A percentile compares a stretch with the other conserved stretches of the same genome.
phyloP scores from a whole-genome alignment of 2,888 invertebrate species.

The Anaspis maculata region DNA sequence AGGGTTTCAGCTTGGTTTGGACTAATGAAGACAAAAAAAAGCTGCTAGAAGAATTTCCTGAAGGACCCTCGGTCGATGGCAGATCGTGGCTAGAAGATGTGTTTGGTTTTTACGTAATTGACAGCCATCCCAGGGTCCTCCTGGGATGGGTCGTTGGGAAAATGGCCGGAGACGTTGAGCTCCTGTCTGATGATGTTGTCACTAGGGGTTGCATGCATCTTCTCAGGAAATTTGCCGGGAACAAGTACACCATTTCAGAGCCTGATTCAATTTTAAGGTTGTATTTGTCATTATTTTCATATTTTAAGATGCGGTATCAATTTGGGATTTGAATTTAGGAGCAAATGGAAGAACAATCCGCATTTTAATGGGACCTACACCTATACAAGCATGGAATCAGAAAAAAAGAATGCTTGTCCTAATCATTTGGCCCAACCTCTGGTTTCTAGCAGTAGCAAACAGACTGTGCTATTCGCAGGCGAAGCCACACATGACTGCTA shows the following conservation, averaged over 20 bases:
- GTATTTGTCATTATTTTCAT: slow-evolving; percentile 1
- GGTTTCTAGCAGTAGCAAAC: slow-evolving; percentile 36
- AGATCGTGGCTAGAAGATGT: slow-evolving; percentile 56
- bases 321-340: slow-evolving; percentile 42
- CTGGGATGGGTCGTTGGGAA: slow-evolving; percentile 64
- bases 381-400: slow-evolving; percentile 48
- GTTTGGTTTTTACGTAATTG: slow-evolving; percentile 59
- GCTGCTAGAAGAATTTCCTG: slow-evolving; percentile 28
- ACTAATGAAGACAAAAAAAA: slow-evolving; percentile 42
- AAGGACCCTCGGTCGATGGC: slow-evolving; percentile 24
- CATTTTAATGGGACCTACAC: slow-evolving; percentile 66
- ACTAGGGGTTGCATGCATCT: slow-evolving; percentile 45
- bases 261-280: slow-evolving; percentile 38
- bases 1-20: slow-evolving; percentile 53
- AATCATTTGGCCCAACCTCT: slow-evolving; percentile 52
- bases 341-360: slow-evolving; percentile 62
- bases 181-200: slow-evolving; percentile 48
- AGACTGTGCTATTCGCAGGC: slow-evolving; percentile 52
- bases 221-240: slow-evolving; percentile 48
- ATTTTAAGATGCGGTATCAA: too few relatives aligned
- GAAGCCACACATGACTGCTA: slow-evolving; percentile 47
- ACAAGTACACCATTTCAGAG: slow-evolving; percentile 43
- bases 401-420: slow-evolving; percentile 45
- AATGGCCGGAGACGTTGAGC: slow-evolving; percentile 55
- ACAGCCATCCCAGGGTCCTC: slow-evolving; percentile 54